Conservation (phyloP, 2,888 invertebrate genomes). For the Drosophila macrospina region DNA sequence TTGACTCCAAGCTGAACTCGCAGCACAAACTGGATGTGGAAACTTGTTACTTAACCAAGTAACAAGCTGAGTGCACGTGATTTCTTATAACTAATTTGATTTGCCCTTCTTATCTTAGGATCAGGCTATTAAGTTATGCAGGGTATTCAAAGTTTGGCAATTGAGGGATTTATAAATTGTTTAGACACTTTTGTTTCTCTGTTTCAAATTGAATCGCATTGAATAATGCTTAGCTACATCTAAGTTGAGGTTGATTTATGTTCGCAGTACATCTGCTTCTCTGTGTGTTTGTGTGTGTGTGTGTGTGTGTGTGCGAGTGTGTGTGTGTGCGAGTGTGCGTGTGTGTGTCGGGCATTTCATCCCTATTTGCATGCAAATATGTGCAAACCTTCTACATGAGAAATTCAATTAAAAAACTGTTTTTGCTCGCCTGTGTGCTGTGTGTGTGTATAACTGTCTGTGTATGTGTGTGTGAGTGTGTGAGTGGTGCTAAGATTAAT, state of each 20-base stretch:
- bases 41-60: no score
- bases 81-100: no score
- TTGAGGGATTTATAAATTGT: not conserved
- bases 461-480: slow-evolving; percentile 25
- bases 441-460: slow-evolving; percentile 9
- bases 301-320: not conserved
- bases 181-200: slow-evolving; percentile 1
- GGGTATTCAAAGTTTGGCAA: slow-evolving; percentile 6
- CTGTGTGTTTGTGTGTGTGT: not conserved
- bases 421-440: slow-evolving; percentile 10
- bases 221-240: slow-evolving; percentile 38
- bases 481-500: slow-evolving; percentile 56
- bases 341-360: slow-evolving; percentile 23
- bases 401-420: slow-evolving; percentile 73
- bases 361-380: slow-evolving; percentile 55
- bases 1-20: not conserved
- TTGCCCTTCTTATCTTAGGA: no score
- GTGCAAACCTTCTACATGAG: slow-evolving; percentile 32
- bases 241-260: slow-evolving; percentile 47
- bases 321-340: not conserved
- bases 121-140: not conserved
- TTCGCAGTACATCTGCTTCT: not conserved
- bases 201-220: slow-evolving; percentile 22
- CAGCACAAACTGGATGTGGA: no score
- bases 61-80: no score